phyloP scores from a whole-genome alignment of 2,888 invertebrate species.

The Ophraella communa region DNA sequence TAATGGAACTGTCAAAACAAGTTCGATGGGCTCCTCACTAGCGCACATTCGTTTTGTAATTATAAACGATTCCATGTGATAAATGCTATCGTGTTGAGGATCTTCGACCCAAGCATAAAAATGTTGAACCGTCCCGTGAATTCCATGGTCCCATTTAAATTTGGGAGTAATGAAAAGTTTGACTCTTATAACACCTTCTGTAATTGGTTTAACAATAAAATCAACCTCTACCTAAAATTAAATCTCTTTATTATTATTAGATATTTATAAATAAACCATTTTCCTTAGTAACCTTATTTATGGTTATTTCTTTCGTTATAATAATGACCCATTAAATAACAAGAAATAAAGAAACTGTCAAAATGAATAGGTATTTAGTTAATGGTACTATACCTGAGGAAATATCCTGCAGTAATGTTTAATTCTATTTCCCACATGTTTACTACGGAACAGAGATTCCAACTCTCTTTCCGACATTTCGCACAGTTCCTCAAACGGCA shows the following conservation, averaged over 20 bases:
- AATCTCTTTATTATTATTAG: too few species aligned
- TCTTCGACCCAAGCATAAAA: constrained; percentile 99
- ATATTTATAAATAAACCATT: too few species aligned
- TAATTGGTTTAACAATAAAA: constrained; percentile 91
- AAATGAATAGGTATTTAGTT: too few species aligned
- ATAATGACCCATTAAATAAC: too few species aligned
- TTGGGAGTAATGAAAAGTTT: constrained; percentile 79
- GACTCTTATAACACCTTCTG: constrained; percentile 87
- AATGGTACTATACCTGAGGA: constrained; percentile 61
- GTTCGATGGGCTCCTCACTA: constrained; percentile 74
- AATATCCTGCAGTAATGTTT: constrained; percentile 86
- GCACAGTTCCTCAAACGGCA: constrained; percentile 78
- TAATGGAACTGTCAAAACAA: constrained; percentile 95
- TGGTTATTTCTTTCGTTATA: too few species aligned
- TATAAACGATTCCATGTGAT: constrained; percentile 93
- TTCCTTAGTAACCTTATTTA: too few species aligned
- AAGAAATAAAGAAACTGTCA: too few species aligned
- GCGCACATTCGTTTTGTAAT: constrained; percentile 66
- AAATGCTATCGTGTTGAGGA: constrained; percentile 90
- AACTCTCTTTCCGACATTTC: constrained; percentile 91
- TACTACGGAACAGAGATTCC: constrained; percentile 79
- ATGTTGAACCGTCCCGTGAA: constrained; percentile 81
- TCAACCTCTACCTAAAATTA: constrained; percentile 72
- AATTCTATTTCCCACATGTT: constrained; percentile 74
- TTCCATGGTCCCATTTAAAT: constrained; percentile 84